Evolutionary conservation across 2,797 vertebrate genomes (phyloP).

Genomic region (Cyclura pinguis): DNA sequence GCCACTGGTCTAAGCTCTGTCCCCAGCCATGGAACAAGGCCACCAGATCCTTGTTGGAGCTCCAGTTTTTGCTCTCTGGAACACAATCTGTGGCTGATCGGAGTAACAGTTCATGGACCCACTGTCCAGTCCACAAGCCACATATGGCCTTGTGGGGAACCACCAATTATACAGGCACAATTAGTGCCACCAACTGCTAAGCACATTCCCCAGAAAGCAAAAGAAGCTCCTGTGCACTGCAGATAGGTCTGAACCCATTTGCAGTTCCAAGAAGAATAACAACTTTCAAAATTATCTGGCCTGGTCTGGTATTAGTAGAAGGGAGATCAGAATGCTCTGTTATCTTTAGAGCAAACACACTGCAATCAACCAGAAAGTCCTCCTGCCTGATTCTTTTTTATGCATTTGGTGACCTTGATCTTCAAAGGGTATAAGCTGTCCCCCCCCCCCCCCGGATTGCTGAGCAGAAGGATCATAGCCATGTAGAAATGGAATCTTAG

Average conservation of each 20-base stretch:
- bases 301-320: background rate
- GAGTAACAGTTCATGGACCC: too few relatives aligned
- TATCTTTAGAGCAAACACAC: background rate
- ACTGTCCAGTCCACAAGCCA: too few relatives aligned
- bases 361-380: background rate
- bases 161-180: background rate
- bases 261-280: background rate
- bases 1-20: background rate
- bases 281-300: background rate
- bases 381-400: background rate
- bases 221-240: background rate
- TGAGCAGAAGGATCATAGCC: background rate
- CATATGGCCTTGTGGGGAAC: background rate
- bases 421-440: accelerated
- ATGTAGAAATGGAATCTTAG: too few relatives aligned
- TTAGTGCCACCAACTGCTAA: background rate
- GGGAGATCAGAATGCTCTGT: background rate
- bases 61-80: background rate
- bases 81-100: background rate
- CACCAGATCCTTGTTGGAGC: background rate
- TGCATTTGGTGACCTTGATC: background rate
- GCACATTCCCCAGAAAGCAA: background rate
- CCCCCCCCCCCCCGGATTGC: background rate
- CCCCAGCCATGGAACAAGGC: background rate
- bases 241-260: background rate